Base-by-base conservation (phyloP, 1,140 invertebrate genomes). In the Eciton burchellii region DNA sequence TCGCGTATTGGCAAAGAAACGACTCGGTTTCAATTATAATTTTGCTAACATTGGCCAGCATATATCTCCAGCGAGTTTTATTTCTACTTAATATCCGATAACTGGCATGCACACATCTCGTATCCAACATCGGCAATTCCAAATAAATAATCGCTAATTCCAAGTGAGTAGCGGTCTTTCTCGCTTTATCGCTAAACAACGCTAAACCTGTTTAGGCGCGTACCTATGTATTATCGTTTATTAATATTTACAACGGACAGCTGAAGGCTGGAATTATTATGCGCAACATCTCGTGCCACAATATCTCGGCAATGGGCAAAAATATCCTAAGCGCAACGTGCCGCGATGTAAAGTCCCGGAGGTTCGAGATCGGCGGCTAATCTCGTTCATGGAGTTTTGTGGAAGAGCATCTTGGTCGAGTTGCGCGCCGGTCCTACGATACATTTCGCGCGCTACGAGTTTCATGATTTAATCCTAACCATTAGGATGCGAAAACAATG, bases 401-500 rank as follows among this genome's bases (percentile, higher is more conserved):
- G 9, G n/a, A n/a, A n/a, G n/a, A n/a, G n/a, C n/a, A n/a, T n/a
- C n/a, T 11, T 47, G 81, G 72, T 6, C 3, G 41, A 56, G 45
- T 35, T 47, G 35, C 29, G 11, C 43, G 19, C n/a, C 16, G n/a
- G 21, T 43, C 43, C 62, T 72, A 81, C 82, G 60, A 62, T 73
- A 82, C 65, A 73, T 54, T 66, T 52, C 35, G 29, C 8, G 45
- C 35, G 12, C 49, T 8, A 43, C 49, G 21, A 65, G 49, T 83
- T 57, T 66, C 35, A 41, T 68, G 54, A 84, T 68, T 47, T 56
- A 59, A 74, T 81, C 54, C 59, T 45, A 59, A 41, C 87, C 86
- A 88, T 89, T 88, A 89, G 62, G 56, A 59, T 82, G 71, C 57
- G 84, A 85, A 87, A 87, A 89, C 79, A 83, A 85, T 49, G 57